Evolutionary conservation across 2,888 invertebrate genomes (phyloP), one percentile per base, ranked within the genome.

Genomic region (Chrysomela aeneicollis): DNA sequence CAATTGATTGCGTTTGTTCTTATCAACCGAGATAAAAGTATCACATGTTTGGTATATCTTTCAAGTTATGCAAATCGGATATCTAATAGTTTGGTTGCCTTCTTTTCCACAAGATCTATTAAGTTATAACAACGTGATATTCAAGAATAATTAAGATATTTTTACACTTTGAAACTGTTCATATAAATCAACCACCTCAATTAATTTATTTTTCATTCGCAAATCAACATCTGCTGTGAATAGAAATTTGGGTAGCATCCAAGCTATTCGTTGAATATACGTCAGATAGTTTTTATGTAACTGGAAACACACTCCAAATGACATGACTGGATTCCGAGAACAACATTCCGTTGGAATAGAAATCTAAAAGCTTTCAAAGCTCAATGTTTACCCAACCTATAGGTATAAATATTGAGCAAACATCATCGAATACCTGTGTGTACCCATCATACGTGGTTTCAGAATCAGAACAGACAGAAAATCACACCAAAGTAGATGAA

Each of bases 251-350:
- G 46, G 17, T 30, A 57, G 18, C 46, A 37, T 46, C 57, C 57
- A 57, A 57, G 46, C 46, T 57, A 57, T 57, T 46, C 30, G 57
- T 22, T 17, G 57, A 32, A 57, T 37, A 57, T 22, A 57, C 57
- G 57, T 57, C 57, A 57, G 57, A 17, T 9, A 26, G 57, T 26
- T 47, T 57, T 57, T 57, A 57, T 46, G 57, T 57, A 57, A 57
- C 47, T 26, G 18, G 42, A 42, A 42, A 10, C 32, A 35, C 32
- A 35, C 4, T 3, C 3, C 8, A 15, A n/a, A n/a, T 42, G 42
- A n/a, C 12, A 35, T 35, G 35, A 12, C 35, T 12, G 35, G 12
- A 35, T 35, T 5, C 35, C 12, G 35, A 5, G 35, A 35, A 35
- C 10, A 35, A 35, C 35, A 35, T 35, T 35, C 35, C 35, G 6